Evolutionary conservation across 2,888 invertebrate genomes (phyloP).

Genomic region (Hydrotaea diabolus): DNA sequence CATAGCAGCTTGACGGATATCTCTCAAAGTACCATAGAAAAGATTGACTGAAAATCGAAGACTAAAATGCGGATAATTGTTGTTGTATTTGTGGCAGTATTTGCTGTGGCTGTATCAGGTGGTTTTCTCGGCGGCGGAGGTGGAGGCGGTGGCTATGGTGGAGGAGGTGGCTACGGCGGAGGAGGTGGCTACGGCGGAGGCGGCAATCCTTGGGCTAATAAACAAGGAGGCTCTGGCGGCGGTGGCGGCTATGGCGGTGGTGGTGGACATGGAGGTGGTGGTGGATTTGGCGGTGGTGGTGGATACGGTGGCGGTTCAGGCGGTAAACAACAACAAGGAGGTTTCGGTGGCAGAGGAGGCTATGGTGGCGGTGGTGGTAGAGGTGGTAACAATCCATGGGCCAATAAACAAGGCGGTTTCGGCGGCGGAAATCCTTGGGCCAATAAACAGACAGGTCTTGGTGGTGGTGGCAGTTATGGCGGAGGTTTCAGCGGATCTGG

Average conservation of each 20-base stretch:
- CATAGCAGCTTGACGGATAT: slow-evolving; percentile 29
- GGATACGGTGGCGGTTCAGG: slow-evolving; percentile 54
- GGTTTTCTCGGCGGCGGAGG: slow-evolving; percentile 54
- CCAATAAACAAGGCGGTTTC: slow-evolving; percentile 37
- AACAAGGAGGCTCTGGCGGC: slow-evolving; percentile 39
- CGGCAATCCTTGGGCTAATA: slow-evolving; percentile 20
- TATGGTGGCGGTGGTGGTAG: slow-evolving; percentile 59
- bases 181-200: too few species aligned
- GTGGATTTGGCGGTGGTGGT: slow-evolving; percentile 58
- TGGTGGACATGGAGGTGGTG: slow-evolving; percentile 40
- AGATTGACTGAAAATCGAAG: not conserved
- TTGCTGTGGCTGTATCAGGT: slow-evolving; percentile 43
- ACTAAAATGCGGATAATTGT: slow-evolving; percentile 49
- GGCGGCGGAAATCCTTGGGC: slow-evolving; percentile 20
- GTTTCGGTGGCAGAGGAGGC: slow-evolving; percentile 55
- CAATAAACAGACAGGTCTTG: slow-evolving; percentile 34
- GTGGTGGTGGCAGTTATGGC: slow-evolving; percentile 21
- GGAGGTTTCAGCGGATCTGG: not conserved
- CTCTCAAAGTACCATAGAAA: not conserved
- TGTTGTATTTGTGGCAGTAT: slow-evolving; percentile 27
- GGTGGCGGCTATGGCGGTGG: slow-evolving; percentile 41
- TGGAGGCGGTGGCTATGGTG: slow-evolving; percentile 42
- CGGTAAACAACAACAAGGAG: slow-evolving; percentile 44
- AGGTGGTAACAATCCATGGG: slow-evolving; percentile 46
- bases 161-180: slow-evolving; percentile 32